These are phyloP conservation scores for Cenopis cana DNA, from an alignment of 2,888 invertebrate genomes.

Conservation along the genomic window DNA sequence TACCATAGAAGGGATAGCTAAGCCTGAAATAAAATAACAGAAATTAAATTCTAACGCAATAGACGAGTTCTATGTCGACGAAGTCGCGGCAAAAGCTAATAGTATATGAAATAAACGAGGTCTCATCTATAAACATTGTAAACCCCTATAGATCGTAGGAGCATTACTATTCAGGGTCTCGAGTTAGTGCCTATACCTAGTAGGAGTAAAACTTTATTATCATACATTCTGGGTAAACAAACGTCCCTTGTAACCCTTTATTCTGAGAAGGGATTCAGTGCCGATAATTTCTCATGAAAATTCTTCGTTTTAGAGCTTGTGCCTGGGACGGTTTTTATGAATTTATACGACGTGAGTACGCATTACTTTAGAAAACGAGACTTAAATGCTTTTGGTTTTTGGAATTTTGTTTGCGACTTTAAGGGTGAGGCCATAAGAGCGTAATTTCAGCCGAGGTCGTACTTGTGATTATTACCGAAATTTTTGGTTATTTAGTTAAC, in stretches of 20 bases:
- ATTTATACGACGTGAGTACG: background rate
- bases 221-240: conserved; percentile 7
- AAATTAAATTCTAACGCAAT: too few relatives aligned
- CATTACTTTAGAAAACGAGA: background rate
- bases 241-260: too few relatives aligned
- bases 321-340: background rate
- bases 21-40: too few relatives aligned
- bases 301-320: background rate
- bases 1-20: too few relatives aligned
- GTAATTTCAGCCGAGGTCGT: too few relatives aligned
- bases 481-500: too few relatives aligned
- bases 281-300: background rate
- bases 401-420: background rate
- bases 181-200: background rate
- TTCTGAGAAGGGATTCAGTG: background rate
- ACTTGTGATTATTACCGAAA: too few relatives aligned
- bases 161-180: conserved; percentile 11
- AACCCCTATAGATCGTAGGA: background rate
- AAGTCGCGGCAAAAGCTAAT: too few relatives aligned
- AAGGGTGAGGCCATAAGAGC: too few relatives aligned
- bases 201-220: background rate
- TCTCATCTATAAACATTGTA: conserved; percentile 3
- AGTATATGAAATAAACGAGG: too few relatives aligned
- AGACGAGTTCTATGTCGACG: too few relatives aligned
- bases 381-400: conserved; percentile 3